These are phyloP conservation scores for Chesias legatella DNA, from an alignment of 2,888 invertebrate species.

Conservation along the genomic window DNA sequence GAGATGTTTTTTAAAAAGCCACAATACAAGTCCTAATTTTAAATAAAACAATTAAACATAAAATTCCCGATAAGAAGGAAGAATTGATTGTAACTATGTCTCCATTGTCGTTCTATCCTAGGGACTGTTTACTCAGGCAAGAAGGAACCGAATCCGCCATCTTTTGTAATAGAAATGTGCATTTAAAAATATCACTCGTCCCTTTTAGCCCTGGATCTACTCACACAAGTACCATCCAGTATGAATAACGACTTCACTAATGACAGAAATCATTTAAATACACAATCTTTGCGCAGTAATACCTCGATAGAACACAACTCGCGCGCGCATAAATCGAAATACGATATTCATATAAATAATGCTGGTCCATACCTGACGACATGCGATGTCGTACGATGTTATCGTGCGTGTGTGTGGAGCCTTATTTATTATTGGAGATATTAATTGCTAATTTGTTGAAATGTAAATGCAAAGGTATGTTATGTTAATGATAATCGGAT, in stretches of 20 bases:
- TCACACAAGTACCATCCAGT: conserved; percentile 2
- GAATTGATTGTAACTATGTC: no score
- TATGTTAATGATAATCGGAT: background rate
- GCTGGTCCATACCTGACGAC: conserved; percentile 60
- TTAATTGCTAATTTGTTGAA: conserved; percentile 48
- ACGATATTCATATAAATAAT: conserved; percentile 68
- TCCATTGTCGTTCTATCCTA: no score
- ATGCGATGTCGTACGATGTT: conserved; percentile 54
- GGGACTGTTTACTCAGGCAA: no score
- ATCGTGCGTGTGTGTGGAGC: conserved; percentile 43
- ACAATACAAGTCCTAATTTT: no score
- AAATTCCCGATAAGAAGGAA: no score
- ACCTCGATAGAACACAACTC: conserved; percentile 28
- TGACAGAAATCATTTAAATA: conserved; percentile 26
- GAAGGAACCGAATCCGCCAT: no score
- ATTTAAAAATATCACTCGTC: background rate
- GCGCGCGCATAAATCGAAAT: conserved; percentile 61
- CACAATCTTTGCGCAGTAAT: conserved; percentile 13
- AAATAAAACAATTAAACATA: no score
- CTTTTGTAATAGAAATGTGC: conserved; percentile 7
- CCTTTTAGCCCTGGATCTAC: background rate
- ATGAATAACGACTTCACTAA: conserved; percentile 14
- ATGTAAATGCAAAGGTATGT: conserved; percentile 20
- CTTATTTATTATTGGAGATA: conserved; percentile 48
- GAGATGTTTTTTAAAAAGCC: no score